A percentile compares a stretch with the other conserved stretches of the same genome.
Conservation (phyloP, 1,140 invertebrate genomes). For the Calliopsis andreniformis region DNA sequence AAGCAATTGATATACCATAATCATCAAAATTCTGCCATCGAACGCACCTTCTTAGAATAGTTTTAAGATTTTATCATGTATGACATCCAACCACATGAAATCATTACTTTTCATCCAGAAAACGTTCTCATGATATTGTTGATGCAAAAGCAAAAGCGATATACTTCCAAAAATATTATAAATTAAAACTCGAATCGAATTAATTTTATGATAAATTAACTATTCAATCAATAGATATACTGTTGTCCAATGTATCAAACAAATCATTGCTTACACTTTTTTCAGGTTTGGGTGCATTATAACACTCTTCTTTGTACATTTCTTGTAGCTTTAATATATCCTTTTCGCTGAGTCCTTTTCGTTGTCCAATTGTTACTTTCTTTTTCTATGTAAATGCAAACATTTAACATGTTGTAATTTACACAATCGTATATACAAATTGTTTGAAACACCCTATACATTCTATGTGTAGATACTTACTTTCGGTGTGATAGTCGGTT, state of each 20-base stretch:
- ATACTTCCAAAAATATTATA: no score
- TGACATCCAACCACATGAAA: no score
- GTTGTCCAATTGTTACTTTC: slow-evolving; percentile 83
- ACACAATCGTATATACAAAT: no score
- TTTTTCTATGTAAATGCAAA: slow-evolving; percentile 38
- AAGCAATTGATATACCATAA: slow-evolving; percentile 81
- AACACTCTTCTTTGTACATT: slow-evolving; percentile 84
- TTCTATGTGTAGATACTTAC: slow-evolving; percentile 74
- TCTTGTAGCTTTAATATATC: slow-evolving; percentile 85
- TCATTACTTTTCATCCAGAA: no score
- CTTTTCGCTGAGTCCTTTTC: slow-evolving; percentile 84
- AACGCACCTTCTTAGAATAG: no score
- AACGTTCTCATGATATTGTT: no score
- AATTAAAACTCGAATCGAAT: not conserved
- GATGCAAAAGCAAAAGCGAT: no score
- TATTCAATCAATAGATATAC: slow-evolving; percentile 39
- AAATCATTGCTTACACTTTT: slow-evolving; percentile 19
- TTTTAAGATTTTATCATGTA: no score
- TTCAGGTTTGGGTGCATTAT: slow-evolving; percentile 58
- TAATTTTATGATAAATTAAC: slow-evolving; percentile 6
- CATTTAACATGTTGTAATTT: no score
- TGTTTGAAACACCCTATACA: no score
- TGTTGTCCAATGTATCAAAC: slow-evolving; percentile 4
- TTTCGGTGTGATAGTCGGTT: slow-evolving; percentile 84
- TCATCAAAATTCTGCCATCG: no score